Base-by-base conservation (phyloP, 2,888 invertebrate species). In the Lapara coniferarum region DNA sequence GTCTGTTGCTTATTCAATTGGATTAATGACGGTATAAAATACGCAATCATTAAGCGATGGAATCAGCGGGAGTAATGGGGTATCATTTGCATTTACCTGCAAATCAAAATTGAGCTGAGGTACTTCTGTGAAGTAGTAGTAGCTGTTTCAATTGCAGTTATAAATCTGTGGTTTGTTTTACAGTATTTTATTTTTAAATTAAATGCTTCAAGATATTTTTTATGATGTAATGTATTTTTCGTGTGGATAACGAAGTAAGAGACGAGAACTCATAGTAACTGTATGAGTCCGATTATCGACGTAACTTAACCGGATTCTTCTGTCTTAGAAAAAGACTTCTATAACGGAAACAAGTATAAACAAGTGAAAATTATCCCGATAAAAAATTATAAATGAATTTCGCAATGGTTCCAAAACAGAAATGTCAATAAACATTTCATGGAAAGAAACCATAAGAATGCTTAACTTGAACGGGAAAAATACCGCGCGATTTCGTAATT, bases 21-120 rank as follows among this genome's bases (percentile, higher is more conserved):
- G 70, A 72, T 72, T 72, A 68, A 72, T 72, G 72, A 56, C 56
- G 72, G 69, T 69, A 71, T 72, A 69, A 71, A 72, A 69, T 56
- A 68, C 66, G 66, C 71, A 56, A 58, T 53, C 37, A 44, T 67
- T 67, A 67, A 66, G 66, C 53, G 37, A 52, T 66, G 25, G 53
- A 37, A 53, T 67, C 30, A 59, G 52, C 37, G 52, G 51, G 52
- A 51, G 59, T 44, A 59, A 52, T 68, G 58, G 13, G 16, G 13
- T 16, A 59, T 59, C 25, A 59, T 63, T 63, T 63, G 46, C 46
- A 49, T 63, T 63, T 63, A 63, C 63, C 49, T 63, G 49, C 13
- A 63, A 19, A 63, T 63, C 49, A 46, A 63, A 63, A 63, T 63
- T 2, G 49, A 49, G 7, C 25, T 7, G 4, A 58, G 46, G 13